Percentiles rank a stretch among this genome's conserved stretches.
Evolutionary conservation across 2,113 vertebrate genomes (phyloP).

Genomic region (Uropsilus gracilis): DNA sequence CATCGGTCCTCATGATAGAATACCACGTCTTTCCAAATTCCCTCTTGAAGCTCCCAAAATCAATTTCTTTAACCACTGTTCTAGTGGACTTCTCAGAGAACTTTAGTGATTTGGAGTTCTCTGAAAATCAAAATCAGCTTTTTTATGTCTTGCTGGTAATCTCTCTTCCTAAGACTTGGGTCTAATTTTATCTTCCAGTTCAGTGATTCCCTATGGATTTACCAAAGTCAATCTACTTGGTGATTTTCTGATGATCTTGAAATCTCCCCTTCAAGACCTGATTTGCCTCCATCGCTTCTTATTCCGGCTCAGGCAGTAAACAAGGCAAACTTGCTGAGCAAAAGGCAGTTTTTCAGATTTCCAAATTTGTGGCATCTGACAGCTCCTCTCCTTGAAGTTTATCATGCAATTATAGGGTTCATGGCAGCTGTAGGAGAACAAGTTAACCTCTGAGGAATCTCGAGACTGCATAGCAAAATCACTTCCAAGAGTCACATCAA

Average conservation of each 20-base stretch:
- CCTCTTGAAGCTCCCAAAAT: not conserved
- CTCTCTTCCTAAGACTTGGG: not conserved
- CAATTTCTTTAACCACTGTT: not conserved
- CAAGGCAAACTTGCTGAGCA: not conserved
- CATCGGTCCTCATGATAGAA: not conserved
- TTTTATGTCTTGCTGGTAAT: not conserved
- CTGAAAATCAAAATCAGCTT: conserved; percentile 15
- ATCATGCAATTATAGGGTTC: not conserved
- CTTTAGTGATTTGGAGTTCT: not conserved
- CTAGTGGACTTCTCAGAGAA: not conserved
- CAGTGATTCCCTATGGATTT: not conserved
- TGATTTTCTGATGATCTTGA: not conserved
- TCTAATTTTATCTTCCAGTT: not conserved
- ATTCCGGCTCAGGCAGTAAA: not conserved
- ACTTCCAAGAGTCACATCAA: not conserved
- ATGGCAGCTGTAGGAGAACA: not conserved
- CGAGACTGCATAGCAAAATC: not conserved
- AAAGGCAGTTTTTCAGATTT: not conserved
- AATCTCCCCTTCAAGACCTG: not conserved
- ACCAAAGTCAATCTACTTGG: not conserved
- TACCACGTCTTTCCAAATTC: not conserved
- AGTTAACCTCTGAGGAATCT: not conserved
- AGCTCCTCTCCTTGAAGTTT: not conserved
- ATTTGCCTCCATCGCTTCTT: not conserved
- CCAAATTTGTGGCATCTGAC: not conserved